Evolutionary conservation across 1,140 invertebrate genomes (phyloP).

Genomic region (Aphelenchoides fujianensis): DNA sequence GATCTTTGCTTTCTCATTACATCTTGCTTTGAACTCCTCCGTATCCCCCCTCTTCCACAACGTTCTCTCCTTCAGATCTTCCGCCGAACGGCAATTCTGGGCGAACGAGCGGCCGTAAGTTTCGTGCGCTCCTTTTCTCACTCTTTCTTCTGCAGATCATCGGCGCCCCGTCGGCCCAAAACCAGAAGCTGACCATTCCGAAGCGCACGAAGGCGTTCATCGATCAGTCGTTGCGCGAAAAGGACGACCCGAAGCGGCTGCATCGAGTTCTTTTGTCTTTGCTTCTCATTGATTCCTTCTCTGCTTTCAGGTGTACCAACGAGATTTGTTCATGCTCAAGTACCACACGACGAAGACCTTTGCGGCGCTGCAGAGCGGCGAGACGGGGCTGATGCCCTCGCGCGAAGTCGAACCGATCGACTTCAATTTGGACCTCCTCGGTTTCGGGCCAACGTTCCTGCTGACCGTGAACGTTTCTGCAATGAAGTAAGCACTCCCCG

Average conservation of each 20-base stretch:
- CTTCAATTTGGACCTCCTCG: constrained; percentile 33
- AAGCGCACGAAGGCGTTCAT: constrained; percentile 93
- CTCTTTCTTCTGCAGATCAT: too few species aligned
- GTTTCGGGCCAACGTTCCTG: constrained; percentile 40
- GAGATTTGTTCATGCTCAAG: constrained; percentile 51
- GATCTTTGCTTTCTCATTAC: too few species aligned
- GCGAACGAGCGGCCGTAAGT: constrained; percentile 59
- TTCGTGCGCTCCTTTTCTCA: too few species aligned
- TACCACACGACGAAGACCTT: constrained; percentile 47
- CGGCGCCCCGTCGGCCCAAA: constrained; percentile 63
- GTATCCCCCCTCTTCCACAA: too few species aligned
- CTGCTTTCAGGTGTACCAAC: constrained; percentile 46
- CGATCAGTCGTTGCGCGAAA: constrained; percentile 84
- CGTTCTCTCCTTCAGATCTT: too few species aligned
- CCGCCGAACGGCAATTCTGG: constrained; percentile 83
- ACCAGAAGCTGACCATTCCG: constrained; percentile 69
- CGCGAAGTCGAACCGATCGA: constrained; percentile 43
- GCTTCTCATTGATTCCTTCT: too few species aligned
- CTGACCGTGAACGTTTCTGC: constrained; percentile 31
- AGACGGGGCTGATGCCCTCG: constrained; percentile 27
- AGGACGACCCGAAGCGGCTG: constrained; percentile 70
- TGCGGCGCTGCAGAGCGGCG: constrained; percentile 38
- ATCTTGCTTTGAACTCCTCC: too few species aligned
- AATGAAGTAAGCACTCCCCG: constrained; percentile 22
- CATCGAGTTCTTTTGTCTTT: neutral